These are phyloP conservation scores for Anhinga rufa DNA, from an alignment of 2,113 vertebrate genomes.

Conservation along the genomic window DNA sequence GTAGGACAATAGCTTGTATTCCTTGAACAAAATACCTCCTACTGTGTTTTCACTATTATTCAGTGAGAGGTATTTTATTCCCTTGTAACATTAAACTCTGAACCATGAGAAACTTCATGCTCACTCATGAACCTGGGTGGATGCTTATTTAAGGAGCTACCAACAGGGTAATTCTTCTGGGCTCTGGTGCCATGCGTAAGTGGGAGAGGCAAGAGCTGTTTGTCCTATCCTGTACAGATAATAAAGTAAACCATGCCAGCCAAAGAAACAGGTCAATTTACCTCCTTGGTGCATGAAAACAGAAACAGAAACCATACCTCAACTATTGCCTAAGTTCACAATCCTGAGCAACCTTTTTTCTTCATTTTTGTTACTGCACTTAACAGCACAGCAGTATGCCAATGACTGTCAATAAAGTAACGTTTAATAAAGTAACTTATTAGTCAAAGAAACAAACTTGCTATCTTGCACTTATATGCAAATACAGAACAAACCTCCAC, in stretches of 20 bases:
- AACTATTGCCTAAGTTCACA: background rate
- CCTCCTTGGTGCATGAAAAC: background rate
- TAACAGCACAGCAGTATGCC: background rate
- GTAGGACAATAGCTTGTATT: slow-evolving; percentile 17
- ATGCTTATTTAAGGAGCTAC: background rate
- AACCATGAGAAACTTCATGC: background rate
- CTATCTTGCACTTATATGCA: background rate
- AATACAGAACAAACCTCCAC: background rate
- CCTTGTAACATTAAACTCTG: background rate
- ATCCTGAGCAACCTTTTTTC: background rate
- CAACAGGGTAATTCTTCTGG: background rate
- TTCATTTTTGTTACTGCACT: background rate
- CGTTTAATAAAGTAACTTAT: background rate
- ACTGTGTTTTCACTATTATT: background rate
- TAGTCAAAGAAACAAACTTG: background rate
- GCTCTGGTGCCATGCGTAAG: background rate
- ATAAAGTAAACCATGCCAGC: background rate
- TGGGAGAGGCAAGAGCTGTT: background rate
- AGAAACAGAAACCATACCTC: background rate
- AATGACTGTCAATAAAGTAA: background rate
- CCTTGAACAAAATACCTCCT: slow-evolving; percentile 6
- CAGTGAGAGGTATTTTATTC: background rate
- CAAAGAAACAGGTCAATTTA: background rate
- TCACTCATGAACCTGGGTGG: background rate
- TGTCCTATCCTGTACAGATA: background rate